Evolutionary conservation across 2,113 vertebrate genomes (phyloP), one percentile per base, ranked within the genome.

Genomic region (Micronycteris hirsuta): DNA sequence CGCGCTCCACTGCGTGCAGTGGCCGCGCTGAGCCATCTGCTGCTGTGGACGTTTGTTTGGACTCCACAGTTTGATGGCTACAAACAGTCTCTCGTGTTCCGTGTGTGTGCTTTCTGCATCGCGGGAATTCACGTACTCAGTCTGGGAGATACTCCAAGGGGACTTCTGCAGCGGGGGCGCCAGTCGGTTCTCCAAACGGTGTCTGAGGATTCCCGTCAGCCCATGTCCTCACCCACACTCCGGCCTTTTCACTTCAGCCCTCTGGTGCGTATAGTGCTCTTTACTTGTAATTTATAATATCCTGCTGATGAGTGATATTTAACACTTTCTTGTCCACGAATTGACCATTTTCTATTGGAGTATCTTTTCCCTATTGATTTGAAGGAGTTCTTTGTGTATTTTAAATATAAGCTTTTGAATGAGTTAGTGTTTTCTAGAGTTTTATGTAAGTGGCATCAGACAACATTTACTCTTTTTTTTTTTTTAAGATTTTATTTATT

Each of bases 1-100:
- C 52, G 6, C 17, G 0, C 4, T 11, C 20, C 7, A 0, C 4
- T 10, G 31, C 3, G 0, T 1, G 31, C 41, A 4, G 1, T 24
- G 83, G 31, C 13, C 13, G 9, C 6, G 4, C 10, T 38, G 3
- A 8, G 2, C 24, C 24, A 1, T 0, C 19, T 22, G 16, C 22
- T 33, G 22, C 22, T 20, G 8, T 28, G 36, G 52, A 38, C 8
- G 3, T 7, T 61, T 41, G 31, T 20, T 36, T 45, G 1, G 15
- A 20, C 45, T 63, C 52, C 20, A 0, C 33, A 4, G 16, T 65
- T 36, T 43, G n/a, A 33, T n/a, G 31, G 28, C 36, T 11, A 16
- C 20, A 49, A 4, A 20, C 33, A 9, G 24, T 38, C 36, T 43
- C 28, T 49, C 5, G 0, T 22, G 0, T n/a, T n/a, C 13, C 5